Base-by-base conservation (phyloP, 2,797 vertebrate species). In the Acomys russatus region DNA sequence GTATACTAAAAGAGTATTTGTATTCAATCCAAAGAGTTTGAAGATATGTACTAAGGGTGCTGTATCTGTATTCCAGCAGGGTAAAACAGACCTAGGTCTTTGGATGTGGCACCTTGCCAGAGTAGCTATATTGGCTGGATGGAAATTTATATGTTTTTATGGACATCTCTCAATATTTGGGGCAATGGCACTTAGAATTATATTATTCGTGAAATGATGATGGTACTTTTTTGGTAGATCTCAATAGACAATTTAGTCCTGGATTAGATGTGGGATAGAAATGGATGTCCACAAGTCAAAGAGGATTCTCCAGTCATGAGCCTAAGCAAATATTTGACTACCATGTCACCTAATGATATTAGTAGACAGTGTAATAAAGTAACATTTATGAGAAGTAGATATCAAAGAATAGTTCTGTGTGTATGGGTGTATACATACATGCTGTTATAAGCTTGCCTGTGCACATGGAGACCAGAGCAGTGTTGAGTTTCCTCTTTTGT, bases 101-200 rank as follows among this genome's bases (percentile, higher is more conserved):
- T 56, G 56, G 56, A 56, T 56, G 44, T 15, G 12, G 15, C 17
- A 12, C 10, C 15, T 12, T 56, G 11, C 54, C 11, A 14, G 56
- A 14, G 56, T 56, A 56, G 56, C 12, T 15, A 56, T 56, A 15
- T 56, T 56, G 56, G 83, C 11, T 44, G 88, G 38, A 83, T 77
- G 20, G 64, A 91, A 95, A 97, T 94, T 87, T 79, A 80, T 94
- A 30, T 59, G 25, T 88, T 95, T n/a, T 90, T 78, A 94, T 44
- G 61, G 25, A 56, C 63, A 92, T 1, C 20, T 28, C 70, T 91
- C 49, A 74, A 63, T 88, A 54, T 87, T 64, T 96, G 14, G n/a
- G 38, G 73, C 6, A 92, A 68, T 4, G 89, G 33, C 17, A 96
- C 66, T 79, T 94, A 86, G 35, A 59, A 94, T 74, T 93, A 86